A percentile compares a stretch with the other conserved stretches of the same genome.
These are phyloP conservation scores for Pristionchus arcanus DNA, from an alignment of 2,888 invertebrate genomes.

Conservation along the genomic window DNA sequence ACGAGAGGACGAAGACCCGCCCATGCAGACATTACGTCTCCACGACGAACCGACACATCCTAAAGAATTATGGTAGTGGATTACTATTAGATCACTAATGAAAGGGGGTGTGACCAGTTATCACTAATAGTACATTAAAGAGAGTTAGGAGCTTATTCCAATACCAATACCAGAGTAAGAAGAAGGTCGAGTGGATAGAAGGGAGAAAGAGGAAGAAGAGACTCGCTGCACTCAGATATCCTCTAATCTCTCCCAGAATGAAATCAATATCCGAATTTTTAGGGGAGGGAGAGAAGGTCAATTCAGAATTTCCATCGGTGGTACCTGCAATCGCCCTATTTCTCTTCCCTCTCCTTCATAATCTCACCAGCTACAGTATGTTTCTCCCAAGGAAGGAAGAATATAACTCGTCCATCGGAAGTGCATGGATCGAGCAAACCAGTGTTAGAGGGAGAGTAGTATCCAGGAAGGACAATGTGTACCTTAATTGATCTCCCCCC, in stretches of 20 bases:
- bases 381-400: constrained; percentile 98
- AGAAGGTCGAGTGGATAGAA: constrained; percentile 15
- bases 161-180: no score
- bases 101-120: no score
- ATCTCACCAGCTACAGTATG: constrained; percentile 84
- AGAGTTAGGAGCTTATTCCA: no score
- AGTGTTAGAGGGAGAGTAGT: constrained; percentile 98
- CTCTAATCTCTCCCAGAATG: constrained; percentile 95
- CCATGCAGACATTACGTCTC: constrained; percentile 97
- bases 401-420: constrained; percentile 98
- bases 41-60: constrained; percentile 86
- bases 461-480: constrained; percentile 97
- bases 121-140: no score
- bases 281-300: constrained; percentile 94
- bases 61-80: no score
- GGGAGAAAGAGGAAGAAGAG: neutral
- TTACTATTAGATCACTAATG: no score
- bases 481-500: constrained; percentile 80
- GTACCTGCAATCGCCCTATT: constrained; percentile 87
- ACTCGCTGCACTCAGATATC: constrained; percentile 86
- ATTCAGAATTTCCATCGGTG: constrained; percentile 94
- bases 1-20: constrained; percentile 97
- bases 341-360: neutral
- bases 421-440: constrained; percentile 97
- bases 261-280: constrained; percentile 98